A percentile compares a stretch with the other conserved stretches of the same genome.
Evolutionary conservation across 2,888 invertebrate genomes (phyloP).

Genomic region (Chrysodeixis includens): DNA sequence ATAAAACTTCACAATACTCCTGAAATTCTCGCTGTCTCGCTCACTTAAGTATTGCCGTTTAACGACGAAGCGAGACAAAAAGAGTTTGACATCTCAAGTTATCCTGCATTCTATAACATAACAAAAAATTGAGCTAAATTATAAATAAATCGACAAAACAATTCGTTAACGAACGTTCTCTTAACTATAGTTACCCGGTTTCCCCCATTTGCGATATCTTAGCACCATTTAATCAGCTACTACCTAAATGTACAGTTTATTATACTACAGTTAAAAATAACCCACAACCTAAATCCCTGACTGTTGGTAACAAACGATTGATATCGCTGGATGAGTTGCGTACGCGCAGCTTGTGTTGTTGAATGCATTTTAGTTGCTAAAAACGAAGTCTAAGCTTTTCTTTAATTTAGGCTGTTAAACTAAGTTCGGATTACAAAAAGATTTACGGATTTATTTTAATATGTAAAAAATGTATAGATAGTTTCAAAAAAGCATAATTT

Average conservation of each 20-base stretch:
- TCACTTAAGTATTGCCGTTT: neutral
- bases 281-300: conserved; percentile 77
- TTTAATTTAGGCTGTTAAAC: too few relatives aligned
- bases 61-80: neutral
- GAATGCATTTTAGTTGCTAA: too few relatives aligned
- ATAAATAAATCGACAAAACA: conserved; percentile 10
- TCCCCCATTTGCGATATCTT: conserved; percentile 69
- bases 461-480: too few relatives aligned
- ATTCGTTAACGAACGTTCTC: conserved; percentile 21
- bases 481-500: too few relatives aligned
- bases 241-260: conserved; percentile 26
- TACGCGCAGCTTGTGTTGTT: neutral
- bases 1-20: neutral
- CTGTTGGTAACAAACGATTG: conserved; percentile 70
- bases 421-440: too few relatives aligned
- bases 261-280: conserved; percentile 16
- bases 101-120: neutral
- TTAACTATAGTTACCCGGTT: conserved; percentile 66
- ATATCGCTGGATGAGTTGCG: neutral
- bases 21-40: neutral
- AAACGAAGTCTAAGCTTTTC: too few relatives aligned
- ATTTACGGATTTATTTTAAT: too few relatives aligned
- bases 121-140: neutral
- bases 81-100: neutral
- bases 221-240: conserved; percentile 84